Base-by-base conservation (phyloP, 2,888 invertebrate genomes). In the Sclerodermus sp. region DNA sequence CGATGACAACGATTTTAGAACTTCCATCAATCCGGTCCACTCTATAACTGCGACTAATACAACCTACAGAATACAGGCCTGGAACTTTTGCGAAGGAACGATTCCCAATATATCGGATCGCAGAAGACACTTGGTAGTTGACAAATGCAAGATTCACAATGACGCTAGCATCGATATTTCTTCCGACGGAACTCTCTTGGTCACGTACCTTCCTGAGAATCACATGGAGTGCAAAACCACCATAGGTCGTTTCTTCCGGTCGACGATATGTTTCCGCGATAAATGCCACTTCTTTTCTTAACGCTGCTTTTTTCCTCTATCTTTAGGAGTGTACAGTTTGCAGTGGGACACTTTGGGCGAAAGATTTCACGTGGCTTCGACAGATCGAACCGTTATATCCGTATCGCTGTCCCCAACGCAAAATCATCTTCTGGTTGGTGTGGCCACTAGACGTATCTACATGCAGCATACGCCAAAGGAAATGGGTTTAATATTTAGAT, bases 91-190 rank as follows among this genome's bases (percentile, higher is more conserved):
- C 2, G 81, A 84, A 39, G 85, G 84, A 54, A 79, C 81, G 62
- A 85, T 91, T 55, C 91, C 91, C 0, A 86, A 89, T 67, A 88
- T 91, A 55, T 83, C 84, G 37, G 84, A 89, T 71, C 82, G 91
- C 91, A 76, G 80, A 45, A 85, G 86, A 67, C 92, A 92, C 70
- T 81, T 93, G 32, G 88, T 93, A 16, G 91, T 92, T 6, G 82
- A 83, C 30, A 86, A 89, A 64, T 92, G 92, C 76, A 88, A 89
- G 72, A 89, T 93, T 54, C 91, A 92, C 78, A 93, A 92, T 73
- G 92, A 93, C 71, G 91, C 91, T 23, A 91, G 90, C 73, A 88
- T 91, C 60, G 91, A 91, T 71, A 87, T 93, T 64, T 91, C 91
- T 10, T 84, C 85, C 52, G 90, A 92, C 73, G 91, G 91, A 14